Evolutionary conservation across 2,888 invertebrate genomes (phyloP).

Genomic region (Volucella bombylans): DNA sequence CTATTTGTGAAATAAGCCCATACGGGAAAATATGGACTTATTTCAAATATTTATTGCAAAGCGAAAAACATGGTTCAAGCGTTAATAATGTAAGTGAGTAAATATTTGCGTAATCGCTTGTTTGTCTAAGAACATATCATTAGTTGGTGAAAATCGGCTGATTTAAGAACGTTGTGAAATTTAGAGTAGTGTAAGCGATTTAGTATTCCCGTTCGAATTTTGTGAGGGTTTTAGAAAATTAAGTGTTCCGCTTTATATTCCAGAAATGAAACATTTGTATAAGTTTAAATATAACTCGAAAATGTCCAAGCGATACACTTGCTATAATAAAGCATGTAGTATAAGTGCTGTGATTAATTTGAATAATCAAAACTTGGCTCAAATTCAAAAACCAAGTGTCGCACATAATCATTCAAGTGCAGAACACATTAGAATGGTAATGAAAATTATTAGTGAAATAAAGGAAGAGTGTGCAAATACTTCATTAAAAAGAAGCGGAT

Average conservation of each 20-base stretch:
- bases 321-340: too few relatives aligned
- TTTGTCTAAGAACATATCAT: conserved; percentile 1
- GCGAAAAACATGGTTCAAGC: not conserved
- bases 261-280: too few relatives aligned
- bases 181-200: not conserved
- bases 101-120: not conserved
- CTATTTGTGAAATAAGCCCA: not conserved
- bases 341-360: conserved; percentile 23
- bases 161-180: not conserved
- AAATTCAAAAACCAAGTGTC: not conserved
- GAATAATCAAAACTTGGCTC: conserved; percentile 4
- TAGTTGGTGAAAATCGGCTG: not conserved
- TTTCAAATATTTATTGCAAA: not conserved
- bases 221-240: not conserved
- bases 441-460: conserved; percentile 16
- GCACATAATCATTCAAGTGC: too few relatives aligned
- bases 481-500: not conserved
- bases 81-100: not conserved
- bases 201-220: conserved; percentile 1
- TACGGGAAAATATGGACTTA: not conserved
- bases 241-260: too few relatives aligned
- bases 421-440: not conserved
- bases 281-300: too few relatives aligned
- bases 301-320: not conserved
- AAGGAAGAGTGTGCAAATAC: conserved; percentile 13